These are phyloP conservation scores for Perca schrenkii DNA, from an alignment of 2,113 vertebrate genomes.

Conservation along the genomic window DNA sequence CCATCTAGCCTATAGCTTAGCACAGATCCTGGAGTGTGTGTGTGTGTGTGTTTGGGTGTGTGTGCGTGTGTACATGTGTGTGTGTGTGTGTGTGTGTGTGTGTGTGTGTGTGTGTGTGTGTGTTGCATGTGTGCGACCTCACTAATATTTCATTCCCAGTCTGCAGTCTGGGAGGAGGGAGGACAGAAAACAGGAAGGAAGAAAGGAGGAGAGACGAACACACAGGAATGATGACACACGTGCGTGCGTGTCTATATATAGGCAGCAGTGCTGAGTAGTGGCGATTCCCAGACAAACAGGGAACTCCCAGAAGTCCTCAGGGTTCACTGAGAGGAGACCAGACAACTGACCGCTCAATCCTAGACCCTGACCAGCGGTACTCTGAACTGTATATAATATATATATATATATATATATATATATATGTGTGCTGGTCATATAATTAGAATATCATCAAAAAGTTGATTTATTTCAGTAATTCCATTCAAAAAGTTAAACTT, in stretches of 20 bases:
- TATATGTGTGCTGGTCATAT: too few relatives aligned
- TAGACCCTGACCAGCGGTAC: neutral
- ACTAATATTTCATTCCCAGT: slow-evolving; percentile 53
- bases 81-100: too few relatives aligned
- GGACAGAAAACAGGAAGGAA: neutral
- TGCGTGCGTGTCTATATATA: slow-evolving; percentile 55
- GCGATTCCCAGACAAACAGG: slow-evolving; percentile 63
- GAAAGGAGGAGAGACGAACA: slow-evolving; percentile 9
- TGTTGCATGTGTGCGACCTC: slow-evolving; percentile 1
- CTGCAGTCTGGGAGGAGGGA: slow-evolving; percentile 30
- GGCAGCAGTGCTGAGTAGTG: slow-evolving; percentile 51
- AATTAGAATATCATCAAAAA: too few relatives aligned
- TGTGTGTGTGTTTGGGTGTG: too few relatives aligned
- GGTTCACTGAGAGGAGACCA: slow-evolving; percentile 47
- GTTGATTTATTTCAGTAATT: too few relatives aligned
- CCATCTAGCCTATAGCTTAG: too few relatives aligned
- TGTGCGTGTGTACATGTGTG: too few relatives aligned
- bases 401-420: too few relatives aligned
- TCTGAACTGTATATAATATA: too few relatives aligned
- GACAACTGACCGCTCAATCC: neutral
- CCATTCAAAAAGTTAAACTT: too few relatives aligned
- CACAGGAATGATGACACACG: too few relatives aligned
- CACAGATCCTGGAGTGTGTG: too few relatives aligned
- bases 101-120: neutral
- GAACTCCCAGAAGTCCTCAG: slow-evolving; percentile 58